Conservation (phyloP, 2,797 vertebrate species). For the Manis crassicaudata region DNA sequence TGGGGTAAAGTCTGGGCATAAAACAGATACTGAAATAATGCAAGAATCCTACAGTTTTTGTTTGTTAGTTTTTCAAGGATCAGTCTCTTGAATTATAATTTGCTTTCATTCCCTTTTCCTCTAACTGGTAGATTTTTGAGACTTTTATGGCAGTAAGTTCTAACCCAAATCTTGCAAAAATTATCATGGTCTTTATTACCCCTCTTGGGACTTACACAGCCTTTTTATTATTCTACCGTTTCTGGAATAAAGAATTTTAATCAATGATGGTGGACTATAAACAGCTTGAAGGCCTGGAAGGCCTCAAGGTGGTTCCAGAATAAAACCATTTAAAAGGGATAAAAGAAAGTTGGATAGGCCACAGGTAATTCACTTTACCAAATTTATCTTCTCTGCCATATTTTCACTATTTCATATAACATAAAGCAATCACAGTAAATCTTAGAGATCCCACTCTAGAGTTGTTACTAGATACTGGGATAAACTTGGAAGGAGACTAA, state of each 20-base stretch:
- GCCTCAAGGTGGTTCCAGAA: conserved; percentile 43
- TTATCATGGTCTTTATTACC: conserved; percentile 22
- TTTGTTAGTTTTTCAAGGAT: conserved; percentile 20
- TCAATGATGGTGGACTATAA: conserved; percentile 24
- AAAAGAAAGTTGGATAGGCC: conserved; percentile 34
- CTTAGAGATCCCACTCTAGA: conserved; percentile 1
- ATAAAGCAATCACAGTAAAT: conserved; percentile 45
- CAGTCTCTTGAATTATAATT: conserved; percentile 45
- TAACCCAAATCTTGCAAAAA: conserved; percentile 50
- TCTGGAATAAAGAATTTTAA: conserved; percentile 59
- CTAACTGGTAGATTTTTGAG: conserved; percentile 37
- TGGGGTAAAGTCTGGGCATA: neutral
- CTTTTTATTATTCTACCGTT: conserved; percentile 58
- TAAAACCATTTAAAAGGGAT: conserved; percentile 62
- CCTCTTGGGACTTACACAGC: neutral
- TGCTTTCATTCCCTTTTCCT: conserved; percentile 45
- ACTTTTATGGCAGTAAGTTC: conserved; percentile 16
- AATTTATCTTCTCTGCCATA: conserved; percentile 59
- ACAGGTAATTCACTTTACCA: conserved; percentile 23
- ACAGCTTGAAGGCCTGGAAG: conserved; percentile 44
- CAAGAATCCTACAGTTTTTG: conserved; percentile 16
- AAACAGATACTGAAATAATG: conserved; percentile 41
- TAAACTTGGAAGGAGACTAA: conserved; percentile 53
- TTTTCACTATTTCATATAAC: conserved; percentile 60
- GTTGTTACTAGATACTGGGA: conserved; percentile 39